phyloP scores from a whole-genome alignment of 2,888 invertebrate species.

The Calliopum simillimum region DNA sequence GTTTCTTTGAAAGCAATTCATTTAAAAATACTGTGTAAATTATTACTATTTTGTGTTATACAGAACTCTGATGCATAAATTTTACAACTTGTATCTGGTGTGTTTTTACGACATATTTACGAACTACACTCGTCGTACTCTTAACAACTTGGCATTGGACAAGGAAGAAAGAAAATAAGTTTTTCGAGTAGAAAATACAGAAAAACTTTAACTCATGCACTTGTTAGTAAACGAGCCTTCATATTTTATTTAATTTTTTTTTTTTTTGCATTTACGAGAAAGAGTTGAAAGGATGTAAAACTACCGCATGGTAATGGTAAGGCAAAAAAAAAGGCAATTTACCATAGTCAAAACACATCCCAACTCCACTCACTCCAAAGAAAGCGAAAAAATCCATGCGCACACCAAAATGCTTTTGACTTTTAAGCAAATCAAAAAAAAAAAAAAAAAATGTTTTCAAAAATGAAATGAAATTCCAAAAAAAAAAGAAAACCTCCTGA shows the following conservation, averaged over 20 bases:
- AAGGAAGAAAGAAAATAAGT: background rate
- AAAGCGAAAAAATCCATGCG: constrained; percentile 1
- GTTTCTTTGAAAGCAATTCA: constrained; percentile 1
- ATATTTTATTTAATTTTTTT: background rate
- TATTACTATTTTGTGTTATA: background rate
- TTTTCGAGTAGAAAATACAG: background rate
- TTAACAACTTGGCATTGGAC: background rate
- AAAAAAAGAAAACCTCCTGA: constrained; percentile 12
- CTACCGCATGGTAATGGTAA: background rate
- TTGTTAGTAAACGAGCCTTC: constrained; percentile 4
- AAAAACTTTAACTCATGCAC: constrained; percentile 1
- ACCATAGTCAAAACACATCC: constrained; percentile 16
- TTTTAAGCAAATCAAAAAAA: background rate
- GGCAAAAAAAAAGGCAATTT: background rate
- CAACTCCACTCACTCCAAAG: constrained; percentile 16
- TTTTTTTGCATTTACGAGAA: background rate
- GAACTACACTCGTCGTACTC: background rate
- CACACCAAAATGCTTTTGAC: background rate
- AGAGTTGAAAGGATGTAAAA: constrained; percentile 4
- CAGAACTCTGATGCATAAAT: constrained; percentile 13
- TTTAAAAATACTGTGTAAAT: constrained; percentile 6
- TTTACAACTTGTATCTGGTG: constrained; percentile 1
- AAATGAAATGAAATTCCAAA: background rate
- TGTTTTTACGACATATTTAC: constrained; percentile 22
- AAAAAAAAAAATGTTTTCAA: background rate